Base-by-base conservation (phyloP, 2,888 invertebrate genomes). In the Pachliopta kotzebuea region DNA sequence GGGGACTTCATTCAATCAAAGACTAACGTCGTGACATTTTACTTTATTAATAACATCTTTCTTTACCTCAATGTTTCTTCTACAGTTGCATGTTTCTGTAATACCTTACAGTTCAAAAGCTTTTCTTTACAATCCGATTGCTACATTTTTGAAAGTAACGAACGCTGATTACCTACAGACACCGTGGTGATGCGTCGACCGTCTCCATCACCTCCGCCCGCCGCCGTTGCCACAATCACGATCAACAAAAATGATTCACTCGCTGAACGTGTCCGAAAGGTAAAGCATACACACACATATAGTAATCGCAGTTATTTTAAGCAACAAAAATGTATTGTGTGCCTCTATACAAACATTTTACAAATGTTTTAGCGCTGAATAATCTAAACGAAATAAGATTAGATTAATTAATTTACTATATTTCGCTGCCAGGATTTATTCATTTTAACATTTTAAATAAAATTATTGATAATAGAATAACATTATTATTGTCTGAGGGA, bases 181-280 rank as follows among this genome's bases (percentile, higher is more conserved):
- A 85, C 90, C 56, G 86, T 93, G 69, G 91, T 91, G 68, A 75
- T 92, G 70, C 86, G 91, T 66, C 89, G 92, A 68, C 93, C 92
- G 69, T 92, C 93, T 55, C 82, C 92, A 66, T 92, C 93, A 57
- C 88, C 77, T 31, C 59, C 80, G 55, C 67, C 78, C 74, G 81
- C 86, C 73, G 87, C 92, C 70, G 84, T 93, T 70, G 84, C 93
- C 71, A 92, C 90, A 71, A 80, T 93, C 72, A 90, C 93, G 77
- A 95, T 95, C 79, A 93, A 90, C 78, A 95, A 94, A 83, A 94
- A 93, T 73, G 95, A 95, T 85, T 94, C 94, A 74, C 88, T 95
- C 73, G 94, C 95, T 60, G 93, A 94, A 81, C 92, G 95, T 74
- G 94, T 94, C 65, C 93, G 94, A 77, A 95, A 95, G 91, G 93